These are phyloP conservation scores for Oxygymnocypris stewartii DNA, from an alignment of 2,113 vertebrate species.

Conservation along the genomic window DNA sequence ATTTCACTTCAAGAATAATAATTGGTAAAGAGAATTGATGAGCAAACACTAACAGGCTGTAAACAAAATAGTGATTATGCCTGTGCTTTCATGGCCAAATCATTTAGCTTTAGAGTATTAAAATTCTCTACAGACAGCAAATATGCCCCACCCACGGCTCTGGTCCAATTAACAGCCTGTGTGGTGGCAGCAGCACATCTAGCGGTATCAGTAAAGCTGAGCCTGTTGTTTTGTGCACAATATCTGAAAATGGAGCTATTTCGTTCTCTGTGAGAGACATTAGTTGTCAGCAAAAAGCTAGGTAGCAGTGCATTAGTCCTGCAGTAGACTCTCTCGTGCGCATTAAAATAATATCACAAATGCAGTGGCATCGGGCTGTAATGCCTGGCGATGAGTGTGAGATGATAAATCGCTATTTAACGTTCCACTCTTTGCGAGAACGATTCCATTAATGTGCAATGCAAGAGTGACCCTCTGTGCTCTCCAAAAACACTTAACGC, in stretches of 20 bases:
- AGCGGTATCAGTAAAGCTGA: constrained; percentile 32
- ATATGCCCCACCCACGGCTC: not conserved
- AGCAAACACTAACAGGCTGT: not conserved
- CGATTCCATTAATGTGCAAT: constrained; percentile 66
- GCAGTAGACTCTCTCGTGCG: constrained; percentile 41
- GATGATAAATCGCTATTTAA: constrained; percentile 66
- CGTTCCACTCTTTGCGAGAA: constrained; percentile 49
- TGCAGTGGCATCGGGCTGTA: constrained; percentile 35
- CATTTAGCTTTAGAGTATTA: not conserved
- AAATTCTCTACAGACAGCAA: constrained; percentile 11
- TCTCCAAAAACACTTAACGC: constrained; percentile 65
- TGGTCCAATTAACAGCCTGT: constrained; percentile 12
- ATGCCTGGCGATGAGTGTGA: constrained; percentile 32
- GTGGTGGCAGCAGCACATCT: constrained; percentile 18
- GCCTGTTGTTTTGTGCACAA: constrained; percentile 46
- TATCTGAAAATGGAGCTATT: constrained; percentile 41
- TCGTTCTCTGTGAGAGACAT: constrained; percentile 30
- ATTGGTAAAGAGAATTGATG: not conserved
- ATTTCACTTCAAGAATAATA: not conserved
- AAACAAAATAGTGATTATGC: constrained; percentile 24
- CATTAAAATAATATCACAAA: constrained; percentile 52
- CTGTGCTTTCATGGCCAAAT: not conserved
- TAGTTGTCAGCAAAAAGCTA: constrained; percentile 49
- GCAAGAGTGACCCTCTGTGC: constrained; percentile 47
- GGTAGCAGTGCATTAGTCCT: constrained; percentile 42